These are phyloP conservation scores for Phenganax marumi DNA, from an alignment of 92 coral and sea anemone species.

Conservation along the genomic window DNA sequence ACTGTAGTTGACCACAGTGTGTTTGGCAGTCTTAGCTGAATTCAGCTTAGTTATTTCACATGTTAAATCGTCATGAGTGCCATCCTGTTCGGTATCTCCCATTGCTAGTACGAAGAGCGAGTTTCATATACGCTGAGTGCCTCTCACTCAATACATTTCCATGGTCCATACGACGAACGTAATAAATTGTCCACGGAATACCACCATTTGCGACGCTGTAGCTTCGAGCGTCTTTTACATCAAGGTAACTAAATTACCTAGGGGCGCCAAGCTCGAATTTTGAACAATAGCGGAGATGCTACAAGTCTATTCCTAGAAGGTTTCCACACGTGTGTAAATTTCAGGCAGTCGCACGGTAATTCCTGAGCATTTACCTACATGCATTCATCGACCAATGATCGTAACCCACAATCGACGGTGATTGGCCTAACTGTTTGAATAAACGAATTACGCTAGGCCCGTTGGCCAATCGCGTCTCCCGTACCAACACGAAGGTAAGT, in stretches of 20 bases:
- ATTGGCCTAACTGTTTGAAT: constrained; percentile 42
- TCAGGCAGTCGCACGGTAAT: background rate
- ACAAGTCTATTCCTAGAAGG: constrained; percentile 36
- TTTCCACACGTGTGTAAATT: constrained; percentile 41
- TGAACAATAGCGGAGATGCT: constrained; percentile 24
- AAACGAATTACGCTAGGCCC: background rate
- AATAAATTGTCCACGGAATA: constrained; percentile 9
- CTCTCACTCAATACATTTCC: constrained; percentile 38
- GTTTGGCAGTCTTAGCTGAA: constrained; percentile 9
- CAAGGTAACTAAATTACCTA: background rate
- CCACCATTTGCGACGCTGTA: constrained; percentile 19
- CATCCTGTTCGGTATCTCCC: constrained; percentile 39
- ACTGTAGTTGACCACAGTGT: constrained; percentile 2
- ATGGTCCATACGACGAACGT: constrained; percentile 38
- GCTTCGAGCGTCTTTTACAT: constrained; percentile 9
- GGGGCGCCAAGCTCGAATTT: constrained; percentile 34
- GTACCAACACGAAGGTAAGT: constrained; percentile 20
- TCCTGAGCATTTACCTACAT: background rate
- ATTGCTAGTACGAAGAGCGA: constrained; percentile 26
- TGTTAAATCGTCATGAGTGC: background rate
- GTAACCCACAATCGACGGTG: background rate
- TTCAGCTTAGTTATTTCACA: constrained; percentile 14
- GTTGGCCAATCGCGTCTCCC: constrained; percentile 33
- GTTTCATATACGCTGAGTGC: constrained; percentile 40
- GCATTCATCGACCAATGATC: constrained; percentile 11